A percentile compares a stretch with the other conserved stretches of the same genome.
Evolutionary conservation across 1,140 invertebrate species (phyloP).

Genomic region (Tyrophagus putrescentiae): DNA sequence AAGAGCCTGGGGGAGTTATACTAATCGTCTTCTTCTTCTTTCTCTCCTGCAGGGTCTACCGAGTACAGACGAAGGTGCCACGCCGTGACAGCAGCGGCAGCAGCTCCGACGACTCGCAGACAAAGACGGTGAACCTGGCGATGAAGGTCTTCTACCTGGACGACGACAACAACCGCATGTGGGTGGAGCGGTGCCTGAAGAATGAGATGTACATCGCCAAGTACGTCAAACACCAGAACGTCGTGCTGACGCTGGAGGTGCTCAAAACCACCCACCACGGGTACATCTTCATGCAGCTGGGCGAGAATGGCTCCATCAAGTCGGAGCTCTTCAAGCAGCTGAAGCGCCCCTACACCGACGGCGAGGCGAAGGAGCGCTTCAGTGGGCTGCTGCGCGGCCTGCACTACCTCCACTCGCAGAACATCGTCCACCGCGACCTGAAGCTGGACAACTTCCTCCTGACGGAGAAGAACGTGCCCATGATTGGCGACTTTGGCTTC

Average conservation of each 20-base stretch:
- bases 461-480: not conserved
- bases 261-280: not conserved
- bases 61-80: too few relatives aligned
- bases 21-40: too few relatives aligned
- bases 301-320: not conserved
- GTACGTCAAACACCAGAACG: not conserved
- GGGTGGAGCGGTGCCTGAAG: not conserved
- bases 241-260: not conserved
- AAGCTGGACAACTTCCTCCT: conserved; percentile 17
- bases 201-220: not conserved
- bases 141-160: not conserved
- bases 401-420: not conserved
- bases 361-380: not conserved
- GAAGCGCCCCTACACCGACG: not conserved
- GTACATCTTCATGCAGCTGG: not conserved
- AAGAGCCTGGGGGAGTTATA: too few relatives aligned
- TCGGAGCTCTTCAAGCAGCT: not conserved
- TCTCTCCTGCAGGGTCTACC: too few relatives aligned
- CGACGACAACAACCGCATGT: not conserved
- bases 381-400: not conserved
- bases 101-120: too few relatives aligned
- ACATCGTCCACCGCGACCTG: conserved; percentile 14
- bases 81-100: too few relatives aligned
- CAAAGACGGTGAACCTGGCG: too few relatives aligned
- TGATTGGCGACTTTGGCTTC: not conserved